Evolutionary conservation across 2,113 vertebrate species (phyloP).

Genomic region (Xenus cinereus): DNA sequence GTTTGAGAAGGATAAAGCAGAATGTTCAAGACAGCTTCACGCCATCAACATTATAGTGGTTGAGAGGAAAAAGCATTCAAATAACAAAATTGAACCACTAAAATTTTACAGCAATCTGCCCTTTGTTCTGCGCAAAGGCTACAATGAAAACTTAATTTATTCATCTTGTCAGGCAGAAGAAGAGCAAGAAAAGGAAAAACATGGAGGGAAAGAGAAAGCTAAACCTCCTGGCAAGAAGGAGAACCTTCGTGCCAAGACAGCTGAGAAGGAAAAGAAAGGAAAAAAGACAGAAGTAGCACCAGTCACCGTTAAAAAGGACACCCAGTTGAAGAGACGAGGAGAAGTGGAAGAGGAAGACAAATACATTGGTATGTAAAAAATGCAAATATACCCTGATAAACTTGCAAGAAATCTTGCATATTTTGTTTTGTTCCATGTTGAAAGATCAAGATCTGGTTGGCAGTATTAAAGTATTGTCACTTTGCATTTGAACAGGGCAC

Average conservation of each 20-base stretch:
- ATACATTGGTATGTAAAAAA: conserved; percentile 78
- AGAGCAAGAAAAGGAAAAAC: conserved; percentile 56
- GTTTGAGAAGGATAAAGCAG: neutral
- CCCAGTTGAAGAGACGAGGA: conserved; percentile 79
- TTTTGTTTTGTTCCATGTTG: neutral
- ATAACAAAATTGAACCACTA: neutral
- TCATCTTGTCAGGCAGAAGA: conserved; percentile 65
- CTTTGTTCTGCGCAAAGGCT: neutral
- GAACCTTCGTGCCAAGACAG: conserved; percentile 51
- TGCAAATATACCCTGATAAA: neutral
- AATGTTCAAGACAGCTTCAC: neutral
- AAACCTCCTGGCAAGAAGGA: conserved; percentile 57
- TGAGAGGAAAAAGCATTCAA: neutral
- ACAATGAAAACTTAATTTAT: neutral
- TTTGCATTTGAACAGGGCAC: neutral
- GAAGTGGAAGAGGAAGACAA: conserved; percentile 65
- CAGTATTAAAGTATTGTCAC: neutral
- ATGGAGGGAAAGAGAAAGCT: conserved; percentile 53
- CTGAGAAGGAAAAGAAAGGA: conserved; percentile 74
- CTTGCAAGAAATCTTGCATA: neutral
- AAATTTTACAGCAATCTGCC: neutral
- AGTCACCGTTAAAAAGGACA: conserved; percentile 58
- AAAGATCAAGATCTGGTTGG: neutral
- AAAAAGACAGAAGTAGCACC: conserved; percentile 59
- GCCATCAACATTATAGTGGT: neutral